phyloP scores from a whole-genome alignment of 2,797 vertebrate species.

The Gallirallus australis region DNA sequence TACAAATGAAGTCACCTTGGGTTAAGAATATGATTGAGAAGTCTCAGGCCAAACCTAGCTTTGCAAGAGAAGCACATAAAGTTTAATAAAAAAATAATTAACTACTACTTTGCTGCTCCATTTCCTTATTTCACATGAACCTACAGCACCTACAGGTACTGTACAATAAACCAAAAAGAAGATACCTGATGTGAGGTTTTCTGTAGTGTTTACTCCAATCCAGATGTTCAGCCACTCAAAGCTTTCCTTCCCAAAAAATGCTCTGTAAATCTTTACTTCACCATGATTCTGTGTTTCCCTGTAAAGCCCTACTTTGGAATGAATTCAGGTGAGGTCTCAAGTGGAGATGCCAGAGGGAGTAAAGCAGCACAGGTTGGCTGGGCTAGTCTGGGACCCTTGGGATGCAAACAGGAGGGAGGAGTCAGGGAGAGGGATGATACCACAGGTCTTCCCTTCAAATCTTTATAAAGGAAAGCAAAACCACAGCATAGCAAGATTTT shows the following conservation, averaged over 20 bases:
- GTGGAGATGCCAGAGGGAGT: background rate
- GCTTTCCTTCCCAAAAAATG: background rate
- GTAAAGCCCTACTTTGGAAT: background rate
- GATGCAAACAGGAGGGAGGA: background rate
- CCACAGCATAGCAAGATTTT: slow-evolving; percentile 7
- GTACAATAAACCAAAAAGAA: background rate
- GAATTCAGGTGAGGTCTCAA: background rate
- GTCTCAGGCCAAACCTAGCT: background rate
- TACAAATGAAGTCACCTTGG: slow-evolving; percentile 21
- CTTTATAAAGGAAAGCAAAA: background rate
- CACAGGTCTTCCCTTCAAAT: background rate
- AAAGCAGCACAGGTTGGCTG: background rate
- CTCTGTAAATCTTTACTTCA: background rate
- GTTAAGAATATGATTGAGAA: background rate
- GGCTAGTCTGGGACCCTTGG: background rate
- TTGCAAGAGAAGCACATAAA: background rate
- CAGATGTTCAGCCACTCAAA: background rate
- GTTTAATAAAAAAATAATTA: background rate
- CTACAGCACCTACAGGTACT: background rate
- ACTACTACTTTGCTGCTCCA: background rate
- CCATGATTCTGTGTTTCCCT: background rate
- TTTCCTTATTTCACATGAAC: background rate
- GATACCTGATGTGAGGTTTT: background rate
- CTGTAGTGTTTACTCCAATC: background rate
- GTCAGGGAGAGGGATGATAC: background rate